Base-by-base conservation (phyloP, 1,140 invertebrate species). In the Drosophila littoralis region DNA sequence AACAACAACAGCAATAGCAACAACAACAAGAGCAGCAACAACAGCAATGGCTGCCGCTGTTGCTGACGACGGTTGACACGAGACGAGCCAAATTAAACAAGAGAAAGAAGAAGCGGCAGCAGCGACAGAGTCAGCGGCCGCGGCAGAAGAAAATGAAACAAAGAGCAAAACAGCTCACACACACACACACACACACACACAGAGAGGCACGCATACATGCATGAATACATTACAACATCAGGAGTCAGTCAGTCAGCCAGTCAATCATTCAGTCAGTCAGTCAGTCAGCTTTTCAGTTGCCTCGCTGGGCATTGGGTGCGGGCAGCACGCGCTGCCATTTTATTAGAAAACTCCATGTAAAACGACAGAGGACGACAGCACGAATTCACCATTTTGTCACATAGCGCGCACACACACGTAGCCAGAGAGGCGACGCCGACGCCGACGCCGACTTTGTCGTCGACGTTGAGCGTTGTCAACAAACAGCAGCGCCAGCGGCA, bases 281-380 rank as follows among this genome's bases (percentile, higher is more conserved):
- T 32, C 12, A 4, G 33, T 12, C 5, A 40, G 65, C 54, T 51
- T 52, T 51, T 28, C 22, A 28, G 22, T 28, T 28, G 22, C 0
- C 22, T 28, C 22, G 22, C 22, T 28, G 77, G 32, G 15, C 38
- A 63, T 61, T 63, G 66, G 60, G 6, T 32, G 38, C 15, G 48
- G 60, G 36, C 64, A 50, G 55, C 77, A 77, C 65, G 54, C 70
- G 84, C 84, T 88, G 84, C 84, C 84, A 88, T 88, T 88, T 88
- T 89, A 89, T 89, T 88, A 89, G 84, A 80, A 75, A 80, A 80
- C 77, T 84, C 84, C 80, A 89, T 88, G 84, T 88, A 89, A 89
- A 79, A 58, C 61, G 73, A 52, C 58, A 58, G 60, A 50, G n/a
- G 67, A 52, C 50, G 33, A 55, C 52, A 33, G 8, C 64, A 77